Evolutionary conservation across 2,888 invertebrate genomes (phyloP), one percentile per base, ranked within the genome.

Genomic region (Nesidiocoris tenuis): DNA sequence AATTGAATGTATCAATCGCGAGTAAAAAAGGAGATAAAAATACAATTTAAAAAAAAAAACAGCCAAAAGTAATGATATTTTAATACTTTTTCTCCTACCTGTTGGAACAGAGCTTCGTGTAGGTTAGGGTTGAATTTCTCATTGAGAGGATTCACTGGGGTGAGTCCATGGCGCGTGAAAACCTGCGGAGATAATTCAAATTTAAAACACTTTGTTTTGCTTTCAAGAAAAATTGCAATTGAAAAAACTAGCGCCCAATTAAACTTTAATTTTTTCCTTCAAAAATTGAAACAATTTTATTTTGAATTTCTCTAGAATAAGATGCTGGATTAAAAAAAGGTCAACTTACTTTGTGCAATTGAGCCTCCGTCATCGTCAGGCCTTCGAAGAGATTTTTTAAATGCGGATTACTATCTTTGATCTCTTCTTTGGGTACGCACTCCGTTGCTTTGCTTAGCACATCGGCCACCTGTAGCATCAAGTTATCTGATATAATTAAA

Each of bases 41-140:
- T n/a, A n/a, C n/a, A n/a, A n/a, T n/a, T n/a, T n/a, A n/a, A n/a
- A n/a, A n/a, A n/a, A n/a, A n/a, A n/a, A n/a, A n/a, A n/a, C n/a
- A n/a, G n/a, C n/a, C n/a, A n/a, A n/a, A n/a, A n/a, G n/a, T n/a
- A n/a, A n/a, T n/a, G n/a, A n/a, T n/a, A n/a, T n/a, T n/a, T n/a
- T n/a, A n/a, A n/a, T 39, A 39, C 3, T 7, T 39, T 3, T 39
- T 2, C 19, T 17, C 21, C 19, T 24, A 92, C 93, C 87, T 95
- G 94, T 85, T 96, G 93, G 85, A 97, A 98, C 55, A 98, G 84
- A 0, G 98, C 98, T 85, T 99, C 98, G 82, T 99, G 98, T 68
- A 92, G 85, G 84, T 98, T 97, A 0, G 99, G 98, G 85, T 99
- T 91, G 84, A 99, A 99, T 83, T 96, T 96, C 82, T 96, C 93